Evolutionary conservation across 2,888 invertebrate species (phyloP), one percentile per base, ranked within the genome.

Genomic region (Drosophila parthenogenetica): DNA sequence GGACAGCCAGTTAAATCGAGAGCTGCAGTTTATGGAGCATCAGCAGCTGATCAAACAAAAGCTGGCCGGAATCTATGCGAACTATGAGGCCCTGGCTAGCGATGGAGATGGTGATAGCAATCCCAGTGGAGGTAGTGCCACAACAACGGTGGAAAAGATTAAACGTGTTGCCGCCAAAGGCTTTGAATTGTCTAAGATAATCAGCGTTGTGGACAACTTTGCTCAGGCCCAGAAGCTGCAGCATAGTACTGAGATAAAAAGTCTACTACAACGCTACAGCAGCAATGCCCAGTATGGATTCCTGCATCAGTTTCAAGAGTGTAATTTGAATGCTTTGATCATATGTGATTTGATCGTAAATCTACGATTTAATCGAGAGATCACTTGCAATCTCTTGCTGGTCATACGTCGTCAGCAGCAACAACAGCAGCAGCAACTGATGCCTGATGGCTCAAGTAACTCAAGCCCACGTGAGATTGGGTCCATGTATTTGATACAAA

Each of bases 11-110:
- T 92, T 96, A 25, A 94, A 94, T 53, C 93, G 93, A 0, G 95
- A 96, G 91, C 94, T 96, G n/a, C 93, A 93, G 65, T 96, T 95
- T 90, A 94, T 95, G 19, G 94, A 95, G 90, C 94, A 95, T 71
- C 93, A 96, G 50, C 93, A 92, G 58, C 86, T 86, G 48, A 85
- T 91, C 7, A 92, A 92, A 63, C 83, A 82, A 16, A 91, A 91
- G 69, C 71, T 92, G 8, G 68, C 90, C 1, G 62, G 57, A n/a
- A 90, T 91, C 16, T 92, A 91, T 73, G 76, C 89, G 10, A 90
- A 89, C 65, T 92, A 92, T 62, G 80, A 87, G 51, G 70, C 86
- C 2, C 82, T 91, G 63, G 89, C 81, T 39, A 51, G 57, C 63
- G 89, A 80, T 39, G 53, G 58, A 7, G 66, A 75, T n/a, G 25